These are phyloP conservation scores for Axinella damicornis DNA, from an alignment of 37 sponge, comb jelly and placozoan species.

Conservation along the genomic window DNA sequence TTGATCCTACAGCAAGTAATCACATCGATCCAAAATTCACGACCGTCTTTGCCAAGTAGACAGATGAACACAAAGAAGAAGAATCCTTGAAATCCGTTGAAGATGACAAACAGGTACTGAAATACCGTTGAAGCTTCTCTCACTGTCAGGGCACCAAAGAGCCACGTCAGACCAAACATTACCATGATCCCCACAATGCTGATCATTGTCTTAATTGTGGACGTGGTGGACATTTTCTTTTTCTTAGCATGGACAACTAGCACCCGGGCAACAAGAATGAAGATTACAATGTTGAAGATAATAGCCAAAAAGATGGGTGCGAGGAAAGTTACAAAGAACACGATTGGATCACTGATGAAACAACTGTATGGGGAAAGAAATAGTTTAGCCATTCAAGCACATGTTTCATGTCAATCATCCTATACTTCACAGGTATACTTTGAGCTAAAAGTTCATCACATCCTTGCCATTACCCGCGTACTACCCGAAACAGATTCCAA, in stretches of 20 bases:
- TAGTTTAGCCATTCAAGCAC: background rate
- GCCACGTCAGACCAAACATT: constrained; percentile 61
- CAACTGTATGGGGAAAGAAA: constrained; percentile 10
- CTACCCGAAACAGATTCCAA: too few species aligned
- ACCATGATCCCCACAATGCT: constrained; percentile 20
- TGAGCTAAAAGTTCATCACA: too few species aligned
- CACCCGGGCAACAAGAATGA: constrained; percentile 5
- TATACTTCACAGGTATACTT: too few species aligned
- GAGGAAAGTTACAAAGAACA: constrained; percentile 25
- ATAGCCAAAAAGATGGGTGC: constrained; percentile 19
- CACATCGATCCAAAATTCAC: constrained; percentile 27
- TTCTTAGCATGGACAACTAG: background rate
- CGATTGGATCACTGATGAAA: constrained; percentile 32
- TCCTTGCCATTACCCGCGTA: too few species aligned
- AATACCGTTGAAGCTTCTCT: constrained; percentile 10
- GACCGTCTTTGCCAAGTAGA: constrained; percentile 10
- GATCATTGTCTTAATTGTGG: background rate
- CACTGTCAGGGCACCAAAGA: constrained; percentile 58
- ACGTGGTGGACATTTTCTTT: background rate
- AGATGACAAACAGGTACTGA: constrained; percentile 62
- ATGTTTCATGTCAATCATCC: too few species aligned
- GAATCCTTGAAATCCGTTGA: constrained; percentile 63
- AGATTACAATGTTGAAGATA: constrained; percentile 32
- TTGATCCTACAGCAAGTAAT: background rate
- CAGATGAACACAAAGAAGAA: constrained; percentile 51